phyloP scores from a whole-genome alignment of 2,797 vertebrate genomes.

The Sebastes minor region DNA sequence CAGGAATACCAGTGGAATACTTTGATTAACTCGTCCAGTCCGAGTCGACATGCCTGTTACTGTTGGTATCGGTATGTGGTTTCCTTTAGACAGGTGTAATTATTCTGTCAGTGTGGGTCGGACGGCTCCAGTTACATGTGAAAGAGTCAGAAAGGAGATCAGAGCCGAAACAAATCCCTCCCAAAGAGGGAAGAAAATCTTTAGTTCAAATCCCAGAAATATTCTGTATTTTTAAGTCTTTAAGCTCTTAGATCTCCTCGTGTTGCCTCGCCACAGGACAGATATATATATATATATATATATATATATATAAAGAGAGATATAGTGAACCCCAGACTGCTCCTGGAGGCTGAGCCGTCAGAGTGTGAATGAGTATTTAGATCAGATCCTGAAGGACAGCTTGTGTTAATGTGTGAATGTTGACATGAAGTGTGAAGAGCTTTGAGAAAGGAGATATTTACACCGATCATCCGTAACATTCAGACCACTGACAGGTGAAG shows the following conservation, averaged over 20 bases:
- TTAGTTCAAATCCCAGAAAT: background rate
- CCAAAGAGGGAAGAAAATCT: background rate
- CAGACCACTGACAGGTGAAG: fast-evolving
- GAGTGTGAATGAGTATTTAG: too few relatives aligned
- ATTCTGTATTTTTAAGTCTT: background rate
- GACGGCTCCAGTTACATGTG: background rate
- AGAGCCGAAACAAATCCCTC: background rate
- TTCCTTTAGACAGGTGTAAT: background rate
- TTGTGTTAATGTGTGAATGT: too few relatives aligned
- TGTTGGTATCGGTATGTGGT: background rate
- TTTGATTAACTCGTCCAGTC: background rate
- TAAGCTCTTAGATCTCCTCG: background rate
- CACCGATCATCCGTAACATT: too few relatives aligned
- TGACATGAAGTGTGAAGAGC: too few relatives aligned
- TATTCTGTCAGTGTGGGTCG: background rate
- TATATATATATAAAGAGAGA: too few relatives aligned
- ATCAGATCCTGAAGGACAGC: too few relatives aligned
- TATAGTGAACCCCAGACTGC: too few relatives aligned
- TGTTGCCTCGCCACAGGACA: too few relatives aligned
- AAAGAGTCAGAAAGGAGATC: background rate
- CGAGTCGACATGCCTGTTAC: too few relatives aligned
- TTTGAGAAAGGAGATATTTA: too few relatives aligned
- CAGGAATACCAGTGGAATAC: background rate
- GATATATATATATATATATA: too few relatives aligned
- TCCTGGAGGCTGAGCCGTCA: too few relatives aligned